These are phyloP conservation scores for Orius insidiosus DNA, from an alignment of 1,140 invertebrate species.

Conservation along the genomic window DNA sequence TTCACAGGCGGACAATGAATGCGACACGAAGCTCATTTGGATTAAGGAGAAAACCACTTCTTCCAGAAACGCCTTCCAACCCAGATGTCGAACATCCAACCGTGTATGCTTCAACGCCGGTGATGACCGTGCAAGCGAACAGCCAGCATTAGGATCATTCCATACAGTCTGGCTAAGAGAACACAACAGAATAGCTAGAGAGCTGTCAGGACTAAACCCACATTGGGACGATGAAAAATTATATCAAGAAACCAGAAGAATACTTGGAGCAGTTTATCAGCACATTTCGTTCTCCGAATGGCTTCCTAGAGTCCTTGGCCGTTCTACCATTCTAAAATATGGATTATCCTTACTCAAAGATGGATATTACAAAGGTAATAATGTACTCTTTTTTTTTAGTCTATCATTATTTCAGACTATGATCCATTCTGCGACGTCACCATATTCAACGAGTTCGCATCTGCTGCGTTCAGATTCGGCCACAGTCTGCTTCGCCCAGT, in stretches of 20 bases:
- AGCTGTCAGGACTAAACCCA: slow-evolving; percentile 65
- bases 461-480: slow-evolving; percentile 44
- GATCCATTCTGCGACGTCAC: slow-evolving; percentile 39
- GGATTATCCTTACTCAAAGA: no score
- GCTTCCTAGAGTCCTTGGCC: no score
- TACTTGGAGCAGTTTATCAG: no score
- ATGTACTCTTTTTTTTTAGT: no score
- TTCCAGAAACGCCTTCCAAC: slow-evolving; percentile 28
- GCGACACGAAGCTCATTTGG: slow-evolving; percentile 24
- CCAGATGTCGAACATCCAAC: slow-evolving; percentile 31
- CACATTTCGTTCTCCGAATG: no score
- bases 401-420: no score
- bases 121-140: slow-evolving; percentile 71
- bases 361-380: no score
- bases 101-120: slow-evolving; percentile 34
- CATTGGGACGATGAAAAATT: slow-evolving; percentile 79
- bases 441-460: slow-evolving; percentile 45
- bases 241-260: no score
- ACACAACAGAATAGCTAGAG: slow-evolving; percentile 75
- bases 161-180: slow-evolving; percentile 75
- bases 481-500: slow-evolving; percentile 42
- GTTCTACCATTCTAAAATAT: no score
- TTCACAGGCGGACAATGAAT: slow-evolving; percentile 30
- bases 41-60: slow-evolving; percentile 27
- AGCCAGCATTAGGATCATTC: slow-evolving; percentile 68